These are phyloP conservation scores for Tamias sibiricus DNA, from an alignment of 2,113 vertebrate genomes.

Conservation along the genomic window DNA sequence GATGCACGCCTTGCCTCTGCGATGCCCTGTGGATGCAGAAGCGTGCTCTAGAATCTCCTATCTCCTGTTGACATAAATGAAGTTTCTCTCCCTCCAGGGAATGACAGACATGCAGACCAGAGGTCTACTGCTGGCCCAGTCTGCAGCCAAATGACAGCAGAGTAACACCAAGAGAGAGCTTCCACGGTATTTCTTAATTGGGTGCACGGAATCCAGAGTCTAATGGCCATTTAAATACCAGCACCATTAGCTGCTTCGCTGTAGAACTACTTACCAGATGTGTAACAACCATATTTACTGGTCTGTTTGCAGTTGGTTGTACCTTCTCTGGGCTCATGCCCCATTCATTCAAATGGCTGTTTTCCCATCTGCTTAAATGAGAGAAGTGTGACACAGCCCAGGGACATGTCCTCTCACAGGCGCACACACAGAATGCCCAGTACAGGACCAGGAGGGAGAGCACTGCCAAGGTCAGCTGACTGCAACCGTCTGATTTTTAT, in stretches of 20 bases:
- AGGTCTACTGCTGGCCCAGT: not conserved
- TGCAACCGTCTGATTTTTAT: conserved; percentile 45
- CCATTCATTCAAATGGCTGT: not conserved
- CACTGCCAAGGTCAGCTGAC: not conserved
- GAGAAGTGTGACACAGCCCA: not conserved
- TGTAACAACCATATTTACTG: conserved; percentile 59
- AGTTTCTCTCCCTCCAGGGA: conserved; percentile 21
- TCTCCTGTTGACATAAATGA: not conserved
- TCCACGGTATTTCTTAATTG: conserved; percentile 41
- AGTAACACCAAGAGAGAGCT: conserved; percentile 7
- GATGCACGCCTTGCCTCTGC: not conserved
- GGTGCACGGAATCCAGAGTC: not conserved
- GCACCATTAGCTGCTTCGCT: not conserved
- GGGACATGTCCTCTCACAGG: not conserved
- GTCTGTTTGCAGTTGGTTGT: conserved; percentile 64
- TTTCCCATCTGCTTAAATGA: conserved; percentile 52
- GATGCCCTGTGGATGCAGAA: fast-evolving
- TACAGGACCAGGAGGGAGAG: not conserved
- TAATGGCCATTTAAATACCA: conserved; percentile 58
- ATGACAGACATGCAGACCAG: not conserved
- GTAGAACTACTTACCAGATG: conserved; percentile 66
- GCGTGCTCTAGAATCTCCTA: not conserved
- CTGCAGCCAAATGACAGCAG: not conserved
- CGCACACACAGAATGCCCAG: not conserved
- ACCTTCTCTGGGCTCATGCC: conserved; percentile 55